These are phyloP conservation scores for Pyrochroa serraticornis DNA, from an alignment of 2,888 invertebrate genomes.

Conservation along the genomic window DNA sequence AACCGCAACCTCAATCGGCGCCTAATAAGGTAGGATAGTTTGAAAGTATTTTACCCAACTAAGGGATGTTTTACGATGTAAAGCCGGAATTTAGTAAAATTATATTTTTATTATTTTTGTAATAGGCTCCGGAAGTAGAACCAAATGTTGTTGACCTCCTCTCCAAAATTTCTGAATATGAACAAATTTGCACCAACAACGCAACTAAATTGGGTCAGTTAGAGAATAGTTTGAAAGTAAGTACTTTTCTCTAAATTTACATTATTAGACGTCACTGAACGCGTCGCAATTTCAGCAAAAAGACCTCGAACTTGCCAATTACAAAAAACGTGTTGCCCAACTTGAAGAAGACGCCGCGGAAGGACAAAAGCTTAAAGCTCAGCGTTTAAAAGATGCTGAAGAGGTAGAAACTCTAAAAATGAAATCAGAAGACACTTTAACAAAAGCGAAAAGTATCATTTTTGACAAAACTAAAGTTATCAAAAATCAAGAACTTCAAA, in stretches of 20 bases:
- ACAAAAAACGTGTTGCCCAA: conserved; percentile 40
- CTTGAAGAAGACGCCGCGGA: conserved; percentile 52
- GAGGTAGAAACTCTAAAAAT: conserved; percentile 54
- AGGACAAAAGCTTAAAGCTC: conserved; percentile 45
- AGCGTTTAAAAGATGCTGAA: conserved; percentile 47
- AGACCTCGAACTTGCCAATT: conserved; percentile 37
- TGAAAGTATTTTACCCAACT: neutral
- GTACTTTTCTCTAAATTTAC: too few relatives aligned
- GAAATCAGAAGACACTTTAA: conserved; percentile 62
- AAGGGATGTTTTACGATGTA: neutral
- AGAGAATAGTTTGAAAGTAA: conserved; percentile 35
- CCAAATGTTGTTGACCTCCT: conserved; percentile 6
- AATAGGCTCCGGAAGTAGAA: conserved; percentile 16
- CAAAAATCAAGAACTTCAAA: conserved; percentile 80
- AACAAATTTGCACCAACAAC: conserved; percentile 22
- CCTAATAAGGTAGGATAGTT: conserved; percentile 3
- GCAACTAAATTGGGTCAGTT: conserved; percentile 15
- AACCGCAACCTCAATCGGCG: neutral
- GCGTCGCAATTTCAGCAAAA: conserved; percentile 38
- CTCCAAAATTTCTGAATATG: conserved; percentile 33
- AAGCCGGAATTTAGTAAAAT: neutral
- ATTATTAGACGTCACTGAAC: too few relatives aligned
- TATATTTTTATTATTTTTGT: neutral
- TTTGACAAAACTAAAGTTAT: conserved; percentile 79
- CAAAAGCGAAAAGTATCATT: conserved; percentile 72